Evolutionary conservation across 2,888 invertebrate species (phyloP), one percentile per base, ranked within the genome.

Genomic region (Drosophila mayaguana): DNA sequence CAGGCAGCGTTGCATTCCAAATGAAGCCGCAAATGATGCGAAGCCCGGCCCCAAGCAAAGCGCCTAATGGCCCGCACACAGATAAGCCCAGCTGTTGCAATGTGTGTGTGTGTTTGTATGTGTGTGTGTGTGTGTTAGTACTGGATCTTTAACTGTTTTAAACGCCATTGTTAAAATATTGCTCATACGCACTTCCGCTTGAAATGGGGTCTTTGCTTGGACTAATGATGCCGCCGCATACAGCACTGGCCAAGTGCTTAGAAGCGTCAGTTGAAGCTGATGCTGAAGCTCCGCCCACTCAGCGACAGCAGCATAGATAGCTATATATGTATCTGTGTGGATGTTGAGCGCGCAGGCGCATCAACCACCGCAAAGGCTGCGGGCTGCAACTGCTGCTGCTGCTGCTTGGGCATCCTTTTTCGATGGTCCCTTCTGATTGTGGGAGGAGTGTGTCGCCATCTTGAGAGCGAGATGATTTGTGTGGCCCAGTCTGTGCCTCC

Each of bases 131-230:
- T 62, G 65, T 75, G 63, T 73, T 71, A 62, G 67, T 69, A 78
- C 76, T 75, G 81, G 78, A 77, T 77, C 83, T 87, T 90, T 91
- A 87, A 89, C 90, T 86, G 90, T 90, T 86, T 86, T 90, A 89
- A 90, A 84, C 92, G 91, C 91, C 91, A 92, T 91, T 91, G 92
- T 92, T 91, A 81, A 84, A 91, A 90, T 90, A 90, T 86, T 88
- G 86, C 88, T 90, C 90, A 88, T 90, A 88, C 90, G 88, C 83
- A 90, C 83, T 89, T 89, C 89, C 88, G 85, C 81, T 72, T 67
- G 63, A 87, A 88, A 86, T 83, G 77, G 83, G 84, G 84, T 87
- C 89, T 89, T 77, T 63, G 70, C 87, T 75, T 85, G 87, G 87
- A 88, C 84, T 84, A 84, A 84, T 84, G 84, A 84, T 84, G 89